Percentiles rank a stretch among this genome's conserved stretches.
phyloP scores from a whole-genome alignment of 2,797 vertebrate genomes.

The Lates japonicus region DNA sequence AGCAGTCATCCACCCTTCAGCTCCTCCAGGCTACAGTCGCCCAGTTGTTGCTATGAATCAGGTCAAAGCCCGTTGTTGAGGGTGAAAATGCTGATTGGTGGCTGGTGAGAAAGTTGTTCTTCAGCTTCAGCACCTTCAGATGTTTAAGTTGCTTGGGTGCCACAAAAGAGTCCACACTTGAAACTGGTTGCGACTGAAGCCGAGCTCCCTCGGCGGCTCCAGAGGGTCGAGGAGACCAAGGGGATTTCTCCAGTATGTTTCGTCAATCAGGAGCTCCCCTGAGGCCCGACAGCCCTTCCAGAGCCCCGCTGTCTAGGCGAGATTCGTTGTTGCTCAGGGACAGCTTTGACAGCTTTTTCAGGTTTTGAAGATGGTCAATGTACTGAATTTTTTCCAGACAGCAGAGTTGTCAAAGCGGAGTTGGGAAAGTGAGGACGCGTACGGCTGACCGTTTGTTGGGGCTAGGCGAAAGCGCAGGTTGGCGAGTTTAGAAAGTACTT shows the following conservation, averaged over 20 bases:
- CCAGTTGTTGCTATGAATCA: constrained; percentile 96
- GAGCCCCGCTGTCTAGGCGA: constrained; percentile 86
- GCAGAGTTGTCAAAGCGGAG: constrained; percentile 90
- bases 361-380: constrained; percentile 90
- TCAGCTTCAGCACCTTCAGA: constrained; percentile 91
- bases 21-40: constrained; percentile 91
- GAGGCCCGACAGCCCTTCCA: constrained; percentile 88
- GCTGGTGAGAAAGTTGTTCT: constrained; percentile 90
- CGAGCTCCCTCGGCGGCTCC: constrained; percentile 89
- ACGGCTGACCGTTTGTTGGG: constrained; percentile 90
- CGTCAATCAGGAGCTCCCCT: constrained; percentile 91
- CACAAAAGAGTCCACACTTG: constrained; percentile 81
- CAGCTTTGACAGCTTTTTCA: constrained; percentile 89
- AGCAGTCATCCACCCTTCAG: constrained; percentile 91
- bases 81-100: constrained; percentile 89
- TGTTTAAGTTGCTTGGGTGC: constrained; percentile 86
- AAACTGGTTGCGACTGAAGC: constrained; percentile 91
- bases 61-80: constrained; percentile 88
- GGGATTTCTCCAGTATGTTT: constrained; percentile 91
- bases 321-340: constrained; percentile 92
- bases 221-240: constrained; percentile 89
- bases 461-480: constrained; percentile 94
- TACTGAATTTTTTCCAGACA: constrained; percentile 92
- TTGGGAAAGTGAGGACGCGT: constrained; percentile 87
- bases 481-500: constrained; percentile 89